Conservation (phyloP, 2,888 invertebrate genomes). For the Barypeithes pellucidus region DNA sequence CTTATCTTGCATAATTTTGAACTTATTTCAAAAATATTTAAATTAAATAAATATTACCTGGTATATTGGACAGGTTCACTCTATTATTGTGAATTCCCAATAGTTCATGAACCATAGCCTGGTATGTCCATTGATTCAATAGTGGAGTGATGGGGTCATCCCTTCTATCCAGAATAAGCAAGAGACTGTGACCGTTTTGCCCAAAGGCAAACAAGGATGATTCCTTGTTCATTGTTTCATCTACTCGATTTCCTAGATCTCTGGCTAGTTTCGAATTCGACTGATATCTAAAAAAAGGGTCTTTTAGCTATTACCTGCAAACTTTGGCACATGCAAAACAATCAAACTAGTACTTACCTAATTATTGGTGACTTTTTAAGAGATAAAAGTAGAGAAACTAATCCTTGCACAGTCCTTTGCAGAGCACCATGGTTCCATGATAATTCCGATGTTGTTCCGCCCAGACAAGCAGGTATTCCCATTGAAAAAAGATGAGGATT, state of each 20-base stretch:
- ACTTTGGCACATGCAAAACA: neutral
- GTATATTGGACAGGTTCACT: slow-evolving; percentile 89
- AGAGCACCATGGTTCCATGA: slow-evolving; percentile 86
- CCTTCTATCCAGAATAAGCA: slow-evolving; percentile 93
- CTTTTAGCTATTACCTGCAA: neutral
- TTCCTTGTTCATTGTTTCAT: slow-evolving; percentile 90
- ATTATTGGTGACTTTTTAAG: slow-evolving; percentile 93
- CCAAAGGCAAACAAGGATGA: slow-evolving; percentile 90
- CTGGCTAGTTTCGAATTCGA: slow-evolving; percentile 89
- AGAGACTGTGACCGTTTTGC: slow-evolving; percentile 77
- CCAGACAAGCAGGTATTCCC: slow-evolving; percentile 80
- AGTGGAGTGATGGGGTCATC: slow-evolving; percentile 98
- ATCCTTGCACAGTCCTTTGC: slow-evolving; percentile 87
- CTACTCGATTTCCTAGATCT: slow-evolving; percentile 87
- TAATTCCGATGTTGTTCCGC: slow-evolving; percentile 67
- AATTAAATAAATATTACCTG: slow-evolving; percentile 69
- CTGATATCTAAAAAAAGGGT: slow-evolving; percentile 74
- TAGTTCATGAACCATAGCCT: slow-evolving; percentile 99
- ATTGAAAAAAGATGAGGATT: slow-evolving; percentile 93
- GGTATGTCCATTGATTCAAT: slow-evolving; percentile 98
- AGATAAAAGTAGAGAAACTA: slow-evolving; percentile 89
- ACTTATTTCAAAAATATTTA: too few relatives aligned
- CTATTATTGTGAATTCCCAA: slow-evolving; percentile 94
- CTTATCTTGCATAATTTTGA: too few relatives aligned
- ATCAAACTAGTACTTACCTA: slow-evolving; percentile 68